Base-by-base conservation (phyloP, 2,888 invertebrate genomes). In the Rotaria sp. region DNA sequence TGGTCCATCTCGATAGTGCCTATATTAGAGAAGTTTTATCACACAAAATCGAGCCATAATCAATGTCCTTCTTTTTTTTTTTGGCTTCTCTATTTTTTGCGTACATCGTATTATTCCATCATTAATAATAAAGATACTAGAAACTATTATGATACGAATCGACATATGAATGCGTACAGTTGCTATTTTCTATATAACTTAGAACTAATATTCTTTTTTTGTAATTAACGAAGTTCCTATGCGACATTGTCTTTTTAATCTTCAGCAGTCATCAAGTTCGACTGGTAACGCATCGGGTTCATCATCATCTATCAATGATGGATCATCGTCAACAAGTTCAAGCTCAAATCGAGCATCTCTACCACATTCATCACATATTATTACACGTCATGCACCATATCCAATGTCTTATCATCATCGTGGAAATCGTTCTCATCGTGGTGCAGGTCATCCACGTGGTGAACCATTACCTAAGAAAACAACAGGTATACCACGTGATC, bases 391-490 rank as follows among this genome's bases (percentile, higher is more conserved):
- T 67, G 67, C 67, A 35, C 67, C 67, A 15, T 67, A 67, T 35
- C 35, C 35, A 13, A 67, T 67, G 67, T 38, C 67, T 1, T 67
- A 59, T 30, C 59, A 67, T 67, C 67, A 35, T 35, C 67, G 67
- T 67, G 67, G 67, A 67, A 67, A 67, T 67, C 67, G 67, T 35
- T 35, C 35, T 18, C 67, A 67, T 35, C 67, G 67, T 67, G 67
- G 67, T 21, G 67, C 67, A 18, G 67, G 67, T 35, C 67, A 67
- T 35, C 67, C 67, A 38, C 67, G 67, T 35, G 67, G 67, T 35
- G 67, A 67, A 67, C 67, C 67, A 30, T 8, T 35, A 67, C 67
- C 67, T 18, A 67, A 67, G 35, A 67, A 67, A 35, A 80, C 80
- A 4, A 80, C 45, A n/a, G 80, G 80, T 45, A 45, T 80, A 26